phyloP scores from a whole-genome alignment of 2,888 invertebrate genomes.

The Ophion ellenae region DNA sequence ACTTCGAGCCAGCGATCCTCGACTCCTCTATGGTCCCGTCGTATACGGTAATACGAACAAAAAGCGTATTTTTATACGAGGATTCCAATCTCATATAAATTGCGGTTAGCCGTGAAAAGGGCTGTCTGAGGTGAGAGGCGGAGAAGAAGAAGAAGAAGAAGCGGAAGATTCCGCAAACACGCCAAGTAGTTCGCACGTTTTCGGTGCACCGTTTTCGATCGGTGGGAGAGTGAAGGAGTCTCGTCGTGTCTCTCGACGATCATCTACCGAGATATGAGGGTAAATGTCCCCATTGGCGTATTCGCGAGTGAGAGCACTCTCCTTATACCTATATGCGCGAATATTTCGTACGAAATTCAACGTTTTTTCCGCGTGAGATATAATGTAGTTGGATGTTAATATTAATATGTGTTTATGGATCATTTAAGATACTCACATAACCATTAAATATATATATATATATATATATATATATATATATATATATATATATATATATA shows the following conservation, averaged over 20 bases:
- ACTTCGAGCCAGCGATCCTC: not conserved
- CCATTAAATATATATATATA: too few species aligned
- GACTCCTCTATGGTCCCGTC: not conserved
- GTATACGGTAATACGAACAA: slow-evolving; percentile 1
- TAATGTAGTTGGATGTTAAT: not conserved
- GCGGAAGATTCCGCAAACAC: slow-evolving; percentile 2
- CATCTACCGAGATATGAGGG: not conserved
- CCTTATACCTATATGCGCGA: not conserved
- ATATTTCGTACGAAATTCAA: not conserved
- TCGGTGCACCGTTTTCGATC: not conserved
- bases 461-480: too few species aligned
- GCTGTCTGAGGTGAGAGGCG: not conserved
- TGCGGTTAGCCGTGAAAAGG: slow-evolving; percentile 19
- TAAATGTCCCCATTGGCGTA: slow-evolving; percentile 2
- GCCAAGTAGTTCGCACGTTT: slow-evolving; percentile 24
- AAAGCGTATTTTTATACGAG: not conserved
- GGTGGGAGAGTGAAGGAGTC: not conserved
- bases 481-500: too few species aligned
- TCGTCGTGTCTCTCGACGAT: slow-evolving; percentile 19
- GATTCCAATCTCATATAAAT: slow-evolving; percentile 16
- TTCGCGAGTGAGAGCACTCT: not conserved
- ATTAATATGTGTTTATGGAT: not conserved
- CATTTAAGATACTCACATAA: not conserved
- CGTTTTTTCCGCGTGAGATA: not conserved
- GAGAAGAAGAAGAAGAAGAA: slow-evolving; percentile 9